phyloP scores from a whole-genome alignment of 37 sponge, comb jelly and placozoan genomes.

The Chondrosia reniformis region DNA sequence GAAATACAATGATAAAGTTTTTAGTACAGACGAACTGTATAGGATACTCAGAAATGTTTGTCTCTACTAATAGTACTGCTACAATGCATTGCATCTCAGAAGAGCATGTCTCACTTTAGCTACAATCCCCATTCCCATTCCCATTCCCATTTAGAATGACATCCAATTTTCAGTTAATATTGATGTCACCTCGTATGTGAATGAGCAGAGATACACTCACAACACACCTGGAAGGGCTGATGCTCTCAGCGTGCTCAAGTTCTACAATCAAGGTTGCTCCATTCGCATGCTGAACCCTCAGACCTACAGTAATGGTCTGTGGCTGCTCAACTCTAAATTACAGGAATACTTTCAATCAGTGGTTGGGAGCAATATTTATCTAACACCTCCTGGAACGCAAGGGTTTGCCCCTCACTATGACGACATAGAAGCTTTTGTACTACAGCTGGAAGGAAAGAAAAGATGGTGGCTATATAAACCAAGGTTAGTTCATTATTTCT shows the following conservation, averaged over 20 bases:
- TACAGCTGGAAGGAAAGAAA: constrained; percentile 97
- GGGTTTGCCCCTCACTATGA: constrained; percentile 99
- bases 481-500: no score
- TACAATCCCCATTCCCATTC: not conserved
- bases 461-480: constrained; percentile 87
- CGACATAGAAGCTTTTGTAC: constrained; percentile 98
- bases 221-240: constrained; percentile 82
- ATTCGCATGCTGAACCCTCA: constrained; percentile 93
- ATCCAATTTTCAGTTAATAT: constrained; percentile 79
- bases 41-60: constrained; percentile 75
- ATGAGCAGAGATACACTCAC: constrained; percentile 75
- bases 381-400: constrained; percentile 92
- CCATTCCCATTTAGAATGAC: constrained; percentile 43
- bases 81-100: not conserved
- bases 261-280: constrained; percentile 83
- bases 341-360: constrained; percentile 85
- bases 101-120: not conserved
- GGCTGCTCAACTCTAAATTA: constrained; percentile 77
- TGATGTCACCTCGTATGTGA: constrained; percentile 81
- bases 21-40: constrained; percentile 79
- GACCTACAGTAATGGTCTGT: constrained; percentile 73
- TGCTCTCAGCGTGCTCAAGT: constrained; percentile 73
- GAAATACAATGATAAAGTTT: constrained; percentile 73
- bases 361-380: constrained; percentile 93
- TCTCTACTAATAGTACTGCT: no score